Evolutionary conservation across 2,888 invertebrate genomes (phyloP).

Genomic region (Eulithis testata): DNA sequence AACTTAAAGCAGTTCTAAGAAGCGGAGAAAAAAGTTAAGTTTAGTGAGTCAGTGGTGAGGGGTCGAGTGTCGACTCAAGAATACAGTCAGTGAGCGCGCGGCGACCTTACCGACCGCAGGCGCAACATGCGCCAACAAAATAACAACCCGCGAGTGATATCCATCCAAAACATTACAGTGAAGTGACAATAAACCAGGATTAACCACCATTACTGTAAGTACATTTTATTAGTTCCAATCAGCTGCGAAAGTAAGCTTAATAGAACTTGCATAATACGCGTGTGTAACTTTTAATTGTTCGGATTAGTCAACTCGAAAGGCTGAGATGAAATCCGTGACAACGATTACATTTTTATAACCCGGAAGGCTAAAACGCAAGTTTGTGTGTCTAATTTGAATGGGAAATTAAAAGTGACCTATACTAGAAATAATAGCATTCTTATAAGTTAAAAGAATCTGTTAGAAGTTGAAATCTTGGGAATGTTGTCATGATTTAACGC

Average conservation of each 20-base stretch:
- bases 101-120: conserved; percentile 65
- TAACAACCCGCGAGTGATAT: conserved; percentile 68
- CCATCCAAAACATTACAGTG: conserved; percentile 63
- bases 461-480: conserved; percentile 8
- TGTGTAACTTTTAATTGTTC: conserved; percentile 40
- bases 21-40: conserved; percentile 33
- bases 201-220: conserved; percentile 56
- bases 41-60: conserved; percentile 41
- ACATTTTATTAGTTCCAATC: conserved; percentile 45
- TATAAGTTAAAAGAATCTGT: conserved; percentile 15
- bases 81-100: conserved; percentile 67
- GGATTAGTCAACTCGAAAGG: conserved; percentile 37
- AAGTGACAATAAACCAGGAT: conserved; percentile 72
- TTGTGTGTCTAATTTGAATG: conserved; percentile 19
- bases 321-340: conserved; percentile 27
- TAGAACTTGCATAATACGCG: conserved; percentile 42
- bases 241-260: conserved; percentile 70
- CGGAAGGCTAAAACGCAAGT: conserved; percentile 14
- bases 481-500: conserved; percentile 17
- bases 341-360: conserved; percentile 19
- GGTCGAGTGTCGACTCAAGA: conserved; percentile 41
- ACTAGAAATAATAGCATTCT: conserved; percentile 9
- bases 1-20: conserved; percentile 27
- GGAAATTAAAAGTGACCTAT: conserved; percentile 10
- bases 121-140: conserved; percentile 67